These are phyloP conservation scores for Sebastes steindachneri DNA, from an alignment of 2,797 vertebrate genomes.

Conservation along the genomic window DNA sequence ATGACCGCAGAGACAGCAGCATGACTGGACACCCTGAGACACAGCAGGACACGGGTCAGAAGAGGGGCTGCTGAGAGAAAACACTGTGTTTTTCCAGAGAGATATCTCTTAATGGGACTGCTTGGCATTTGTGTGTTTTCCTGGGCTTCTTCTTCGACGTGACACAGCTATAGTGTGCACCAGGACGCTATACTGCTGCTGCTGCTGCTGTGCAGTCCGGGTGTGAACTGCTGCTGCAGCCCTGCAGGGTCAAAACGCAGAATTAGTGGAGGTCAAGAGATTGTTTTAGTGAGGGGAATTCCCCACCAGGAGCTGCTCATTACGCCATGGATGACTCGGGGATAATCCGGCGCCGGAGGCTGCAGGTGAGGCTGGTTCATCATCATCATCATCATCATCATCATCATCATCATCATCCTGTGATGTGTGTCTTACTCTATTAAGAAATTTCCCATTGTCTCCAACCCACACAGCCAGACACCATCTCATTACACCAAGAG, in stretches of 20 bases:
- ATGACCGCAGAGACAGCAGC: constrained; percentile 29
- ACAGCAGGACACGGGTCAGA: constrained; percentile 11
- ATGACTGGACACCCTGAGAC: constrained; percentile 12
- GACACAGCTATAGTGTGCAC: constrained; percentile 21
- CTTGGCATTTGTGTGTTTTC: neutral
- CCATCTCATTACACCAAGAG: neutral
- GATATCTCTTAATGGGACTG: constrained; percentile 15
- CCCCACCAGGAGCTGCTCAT: constrained; percentile 27
- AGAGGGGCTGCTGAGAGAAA: neutral
- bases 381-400: neutral
- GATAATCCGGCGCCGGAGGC: constrained; percentile 88
- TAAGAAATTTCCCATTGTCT: neutral
- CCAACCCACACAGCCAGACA: neutral
- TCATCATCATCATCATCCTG: neutral
- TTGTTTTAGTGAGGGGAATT: constrained; percentile 19
- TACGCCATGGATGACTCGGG: constrained; percentile 89
- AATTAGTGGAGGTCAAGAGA: neutral
- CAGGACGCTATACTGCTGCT: constrained; percentile 24
- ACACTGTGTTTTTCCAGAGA: neutral
- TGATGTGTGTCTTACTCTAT: neutral
- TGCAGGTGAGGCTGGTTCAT: constrained; percentile 85
- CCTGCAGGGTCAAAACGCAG: constrained; percentile 18
- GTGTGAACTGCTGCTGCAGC: constrained; percentile 47
- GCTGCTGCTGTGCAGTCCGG: constrained; percentile 10
- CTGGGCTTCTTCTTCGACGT: constrained; percentile 41